Percentiles rank a stretch among this genome's conserved stretches.
Evolutionary conservation across 2,888 invertebrate species (phyloP).

Genomic region (Tridacna gigas): DNA sequence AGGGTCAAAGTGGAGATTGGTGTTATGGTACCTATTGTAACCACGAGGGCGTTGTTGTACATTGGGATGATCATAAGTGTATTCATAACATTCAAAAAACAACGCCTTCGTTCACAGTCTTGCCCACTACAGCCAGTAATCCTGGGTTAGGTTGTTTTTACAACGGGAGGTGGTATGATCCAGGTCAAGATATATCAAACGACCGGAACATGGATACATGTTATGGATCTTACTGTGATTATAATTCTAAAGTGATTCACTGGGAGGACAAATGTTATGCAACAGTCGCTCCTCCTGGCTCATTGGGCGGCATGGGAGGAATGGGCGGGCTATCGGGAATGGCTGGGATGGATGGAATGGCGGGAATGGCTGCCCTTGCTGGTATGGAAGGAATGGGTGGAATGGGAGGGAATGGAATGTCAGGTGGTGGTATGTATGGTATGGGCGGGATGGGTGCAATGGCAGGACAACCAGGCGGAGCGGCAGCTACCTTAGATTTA

Average conservation of each 20-base stretch:
- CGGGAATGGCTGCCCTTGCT: slow-evolving; percentile 6
- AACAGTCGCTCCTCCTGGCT: slow-evolving; percentile 30
- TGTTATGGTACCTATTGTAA: slow-evolving; percentile 62
- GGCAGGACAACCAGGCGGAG: slow-evolving; percentile 9
- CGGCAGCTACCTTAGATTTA: slow-evolving; percentile 12
- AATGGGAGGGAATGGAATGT: background rate
- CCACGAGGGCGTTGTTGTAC: slow-evolving; percentile 51
- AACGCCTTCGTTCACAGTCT: slow-evolving; percentile 17
- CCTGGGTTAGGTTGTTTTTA: slow-evolving; percentile 36
- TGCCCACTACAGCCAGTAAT: background rate
- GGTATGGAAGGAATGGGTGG: slow-evolving; percentile 23
- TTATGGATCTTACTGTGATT: slow-evolving; percentile 57
- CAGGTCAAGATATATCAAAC: slow-evolving; percentile 56
- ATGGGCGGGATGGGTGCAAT: slow-evolving; percentile 19
- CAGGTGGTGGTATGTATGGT: slow-evolving; percentile 22
- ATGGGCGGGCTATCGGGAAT: slow-evolving; percentile 20
- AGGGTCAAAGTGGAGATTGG: slow-evolving; percentile 57
- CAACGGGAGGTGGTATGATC: slow-evolving; percentile 49
- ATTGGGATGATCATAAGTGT: slow-evolving; percentile 64
- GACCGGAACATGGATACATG: slow-evolving; percentile 39
- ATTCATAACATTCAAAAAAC: slow-evolving; percentile 19
- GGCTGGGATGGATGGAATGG: slow-evolving; percentile 26
- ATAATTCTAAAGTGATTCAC: slow-evolving; percentile 39
- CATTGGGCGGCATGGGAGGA: background rate
- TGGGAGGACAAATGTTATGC: slow-evolving; percentile 56